Conservation (phyloP, 2,888 invertebrate genomes). For the Theristus sp. region DNA sequence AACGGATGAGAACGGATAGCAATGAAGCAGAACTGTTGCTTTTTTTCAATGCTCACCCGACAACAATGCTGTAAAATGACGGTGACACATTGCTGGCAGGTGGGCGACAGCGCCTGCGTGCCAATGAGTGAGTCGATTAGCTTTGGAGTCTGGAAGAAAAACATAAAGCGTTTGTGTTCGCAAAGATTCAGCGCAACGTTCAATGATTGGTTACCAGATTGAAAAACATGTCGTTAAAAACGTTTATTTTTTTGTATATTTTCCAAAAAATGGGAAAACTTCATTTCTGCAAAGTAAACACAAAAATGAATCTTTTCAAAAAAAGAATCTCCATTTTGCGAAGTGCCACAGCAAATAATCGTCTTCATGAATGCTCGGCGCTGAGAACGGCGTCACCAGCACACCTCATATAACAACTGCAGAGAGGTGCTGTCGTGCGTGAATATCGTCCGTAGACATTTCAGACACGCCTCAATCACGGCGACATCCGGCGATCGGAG, state of each 20-base stretch:
- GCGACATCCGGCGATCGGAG: neutral
- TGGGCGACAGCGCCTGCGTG: neutral
- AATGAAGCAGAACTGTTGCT: neutral
- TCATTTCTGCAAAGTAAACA: too few species aligned
- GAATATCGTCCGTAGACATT: neutral
- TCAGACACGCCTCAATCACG: neutral
- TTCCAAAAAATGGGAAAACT: neutral
- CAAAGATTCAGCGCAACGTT: too few species aligned
- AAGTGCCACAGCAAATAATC: too few species aligned
- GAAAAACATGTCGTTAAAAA: too few species aligned
- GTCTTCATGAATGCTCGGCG: neutral
- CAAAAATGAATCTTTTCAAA: too few species aligned
- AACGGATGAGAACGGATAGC: too few species aligned
- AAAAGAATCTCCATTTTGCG: too few species aligned
- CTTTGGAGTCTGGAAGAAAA: neutral
- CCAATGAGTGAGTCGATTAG: neutral
- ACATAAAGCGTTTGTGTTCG: too few species aligned
- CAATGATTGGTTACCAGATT: neutral
- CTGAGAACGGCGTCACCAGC: too few species aligned
- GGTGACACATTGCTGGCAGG: neutral
- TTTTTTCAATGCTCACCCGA: neutral
- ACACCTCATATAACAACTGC: neutral
- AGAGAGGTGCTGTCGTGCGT: neutral
- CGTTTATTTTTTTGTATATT: neutral
- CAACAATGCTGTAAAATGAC: neutral